phyloP scores from a whole-genome alignment of 2,888 invertebrate genomes.

The Megamerina dolium region DNA sequence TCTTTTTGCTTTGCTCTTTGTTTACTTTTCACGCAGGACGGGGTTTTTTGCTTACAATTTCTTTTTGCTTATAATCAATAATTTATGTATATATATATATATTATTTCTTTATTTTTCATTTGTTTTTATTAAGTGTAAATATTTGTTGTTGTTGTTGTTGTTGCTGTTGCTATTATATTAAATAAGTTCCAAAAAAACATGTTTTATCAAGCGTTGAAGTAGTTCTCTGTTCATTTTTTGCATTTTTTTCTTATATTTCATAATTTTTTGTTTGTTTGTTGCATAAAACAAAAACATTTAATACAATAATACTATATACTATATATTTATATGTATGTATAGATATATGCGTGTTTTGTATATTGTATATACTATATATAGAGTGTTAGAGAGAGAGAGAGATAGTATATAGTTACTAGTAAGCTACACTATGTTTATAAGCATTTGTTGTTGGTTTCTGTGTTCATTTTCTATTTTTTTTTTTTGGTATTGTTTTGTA shows the following conservation, averaged over 20 bases:
- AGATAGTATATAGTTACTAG: too few relatives aligned
- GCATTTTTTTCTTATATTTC: slow-evolving; percentile 23
- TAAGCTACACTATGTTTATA: too few relatives aligned
- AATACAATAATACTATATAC: neutral
- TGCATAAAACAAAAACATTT: neutral
- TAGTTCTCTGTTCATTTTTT: slow-evolving; percentile 15
- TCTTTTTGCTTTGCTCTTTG: slow-evolving; percentile 1
- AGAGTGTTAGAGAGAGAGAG: too few relatives aligned
- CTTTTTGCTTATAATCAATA: too few relatives aligned
- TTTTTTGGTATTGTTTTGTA: slow-evolving; percentile 4
- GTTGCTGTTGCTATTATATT: slow-evolving; percentile 22
- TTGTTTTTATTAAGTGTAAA: slow-evolving; percentile 40
- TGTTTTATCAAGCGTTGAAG: neutral
- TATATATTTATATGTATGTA: neutral
- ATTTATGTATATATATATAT: too few relatives aligned
- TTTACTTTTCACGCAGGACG: slow-evolving; percentile 39
- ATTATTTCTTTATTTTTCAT: slow-evolving; percentile 24
- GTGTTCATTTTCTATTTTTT: slow-evolving; percentile 3
- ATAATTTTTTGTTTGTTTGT: slow-evolving; percentile 10
- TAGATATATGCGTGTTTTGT: slow-evolving; percentile 20
- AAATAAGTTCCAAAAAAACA: slow-evolving; percentile 14
- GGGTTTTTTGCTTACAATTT: slow-evolving; percentile 31
- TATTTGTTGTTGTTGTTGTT: slow-evolving; percentile 33
- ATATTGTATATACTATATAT: slow-evolving; percentile 20
- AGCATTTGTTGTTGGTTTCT: too few relatives aligned